These are phyloP conservation scores for Nomada hirtipes DNA, from an alignment of 2,888 invertebrate species.

Conservation along the genomic window DNA sequence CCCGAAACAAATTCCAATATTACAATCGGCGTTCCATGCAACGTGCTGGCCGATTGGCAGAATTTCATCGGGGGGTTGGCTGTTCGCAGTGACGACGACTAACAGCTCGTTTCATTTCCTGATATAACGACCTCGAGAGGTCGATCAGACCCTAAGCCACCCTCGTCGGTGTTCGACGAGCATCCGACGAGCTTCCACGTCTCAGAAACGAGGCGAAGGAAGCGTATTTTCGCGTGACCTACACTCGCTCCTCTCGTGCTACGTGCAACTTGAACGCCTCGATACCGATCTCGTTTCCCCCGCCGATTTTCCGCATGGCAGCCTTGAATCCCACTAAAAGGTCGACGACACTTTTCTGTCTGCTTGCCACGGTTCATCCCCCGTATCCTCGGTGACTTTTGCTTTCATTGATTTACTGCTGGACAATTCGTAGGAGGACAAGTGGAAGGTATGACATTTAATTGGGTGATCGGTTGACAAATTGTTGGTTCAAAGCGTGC, in stretches of 20 bases:
- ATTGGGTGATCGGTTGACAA: background rate
- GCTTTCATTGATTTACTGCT: no score
- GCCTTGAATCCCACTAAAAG: constrained; percentile 45
- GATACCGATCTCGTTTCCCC: constrained; percentile 46
- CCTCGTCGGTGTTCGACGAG: constrained; percentile 56
- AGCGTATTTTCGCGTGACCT: constrained; percentile 54
- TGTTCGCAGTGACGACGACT: constrained; percentile 32
- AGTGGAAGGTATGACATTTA: no score
- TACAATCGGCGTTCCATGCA: constrained; percentile 4
- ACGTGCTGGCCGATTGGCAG: background rate
- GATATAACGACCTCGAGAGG: constrained; percentile 63
- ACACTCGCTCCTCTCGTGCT: constrained; percentile 24
- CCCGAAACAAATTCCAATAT: constrained; percentile 2
- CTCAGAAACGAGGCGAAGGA: constrained; percentile 39
- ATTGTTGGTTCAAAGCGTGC: no score
- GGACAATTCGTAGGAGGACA: no score
- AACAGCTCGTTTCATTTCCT: constrained; percentile 58
- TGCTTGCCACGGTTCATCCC: background rate
- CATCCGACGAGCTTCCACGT: constrained; percentile 52
- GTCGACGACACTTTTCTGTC: constrained; percentile 28
- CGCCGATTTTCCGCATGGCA: constrained; percentile 29
- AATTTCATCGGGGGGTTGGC: constrained; percentile 5
- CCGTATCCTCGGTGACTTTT: background rate
- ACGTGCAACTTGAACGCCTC: constrained; percentile 19
- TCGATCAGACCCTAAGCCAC: constrained; percentile 55